These are phyloP conservation scores for Calameuta pallipes DNA, from an alignment of 2,888 invertebrate species.

Conservation along the genomic window DNA sequence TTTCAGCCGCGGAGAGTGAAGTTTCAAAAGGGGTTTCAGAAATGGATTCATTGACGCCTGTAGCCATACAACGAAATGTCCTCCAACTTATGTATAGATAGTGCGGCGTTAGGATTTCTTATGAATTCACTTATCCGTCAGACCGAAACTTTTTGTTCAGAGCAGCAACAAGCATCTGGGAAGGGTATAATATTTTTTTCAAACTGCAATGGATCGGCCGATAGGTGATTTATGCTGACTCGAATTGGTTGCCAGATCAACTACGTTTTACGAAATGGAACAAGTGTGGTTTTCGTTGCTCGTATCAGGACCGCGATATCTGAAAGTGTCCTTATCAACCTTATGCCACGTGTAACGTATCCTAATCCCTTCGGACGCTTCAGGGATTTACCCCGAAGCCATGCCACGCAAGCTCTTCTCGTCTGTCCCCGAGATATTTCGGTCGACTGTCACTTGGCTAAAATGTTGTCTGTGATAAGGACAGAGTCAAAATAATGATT, in stretches of 20 bases:
- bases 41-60: background rate
- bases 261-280: background rate
- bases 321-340: background rate
- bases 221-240: background rate
- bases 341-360: background rate
- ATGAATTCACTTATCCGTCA: background rate
- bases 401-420: background rate
- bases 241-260: background rate
- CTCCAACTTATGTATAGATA: background rate
- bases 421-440: background rate
- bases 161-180: background rate
- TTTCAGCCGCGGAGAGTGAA: background rate
- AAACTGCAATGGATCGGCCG: background rate
- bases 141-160: background rate
- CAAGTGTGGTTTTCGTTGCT: background rate
- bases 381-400: background rate
- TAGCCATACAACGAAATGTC: background rate
- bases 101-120: background rate
- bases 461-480: background rate
- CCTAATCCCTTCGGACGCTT: background rate
- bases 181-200: background rate
- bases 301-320: background rate
- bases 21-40: background rate
- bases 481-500: background rate
- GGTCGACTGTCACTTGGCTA: background rate